Conservation (phyloP, 2,888 invertebrate genomes). For the Neelides folsomi region DNA sequence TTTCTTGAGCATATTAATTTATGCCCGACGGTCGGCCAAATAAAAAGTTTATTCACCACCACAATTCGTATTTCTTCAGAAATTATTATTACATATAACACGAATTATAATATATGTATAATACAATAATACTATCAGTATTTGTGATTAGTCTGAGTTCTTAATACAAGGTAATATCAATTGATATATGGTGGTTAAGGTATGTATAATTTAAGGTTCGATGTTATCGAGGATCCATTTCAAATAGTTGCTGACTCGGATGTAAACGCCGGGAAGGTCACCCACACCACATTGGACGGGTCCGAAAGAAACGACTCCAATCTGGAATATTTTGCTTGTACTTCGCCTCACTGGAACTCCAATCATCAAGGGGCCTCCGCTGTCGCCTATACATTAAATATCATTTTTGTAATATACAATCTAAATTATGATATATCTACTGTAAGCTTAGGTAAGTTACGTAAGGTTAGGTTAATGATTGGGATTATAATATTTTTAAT, state of each 20-base stretch:
- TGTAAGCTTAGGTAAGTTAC: neutral
- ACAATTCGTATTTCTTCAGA: too few species aligned
- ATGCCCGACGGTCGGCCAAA: too few species aligned
- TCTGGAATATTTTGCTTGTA: conserved; percentile 25
- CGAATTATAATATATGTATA: too few species aligned
- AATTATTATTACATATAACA: too few species aligned
- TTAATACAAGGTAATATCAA: too few species aligned
- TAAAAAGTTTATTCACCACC: too few species aligned
- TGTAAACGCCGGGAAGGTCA: conserved; percentile 27
- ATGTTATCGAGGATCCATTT: conserved; percentile 32
- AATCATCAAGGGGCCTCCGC: conserved; percentile 22
- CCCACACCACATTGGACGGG: conserved; percentile 23
- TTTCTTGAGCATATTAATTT: too few species aligned
- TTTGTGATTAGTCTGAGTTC: too few species aligned
- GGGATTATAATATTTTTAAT: neutral
- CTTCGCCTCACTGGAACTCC: conserved; percentile 11
- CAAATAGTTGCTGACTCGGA: conserved; percentile 19
- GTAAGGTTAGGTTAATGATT: neutral
- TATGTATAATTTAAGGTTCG: conserved; percentile 15
- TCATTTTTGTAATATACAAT: neutral
- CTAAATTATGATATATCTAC: neutral
- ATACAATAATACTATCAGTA: too few species aligned
- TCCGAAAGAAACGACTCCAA: conserved; percentile 25
- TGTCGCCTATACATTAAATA: conserved; percentile 12
- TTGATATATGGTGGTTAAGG: neutral